These are phyloP conservation scores for Cladopsammia gracilis DNA, from an alignment of 64 coral and sea anemone genomes.

Conservation along the genomic window DNA sequence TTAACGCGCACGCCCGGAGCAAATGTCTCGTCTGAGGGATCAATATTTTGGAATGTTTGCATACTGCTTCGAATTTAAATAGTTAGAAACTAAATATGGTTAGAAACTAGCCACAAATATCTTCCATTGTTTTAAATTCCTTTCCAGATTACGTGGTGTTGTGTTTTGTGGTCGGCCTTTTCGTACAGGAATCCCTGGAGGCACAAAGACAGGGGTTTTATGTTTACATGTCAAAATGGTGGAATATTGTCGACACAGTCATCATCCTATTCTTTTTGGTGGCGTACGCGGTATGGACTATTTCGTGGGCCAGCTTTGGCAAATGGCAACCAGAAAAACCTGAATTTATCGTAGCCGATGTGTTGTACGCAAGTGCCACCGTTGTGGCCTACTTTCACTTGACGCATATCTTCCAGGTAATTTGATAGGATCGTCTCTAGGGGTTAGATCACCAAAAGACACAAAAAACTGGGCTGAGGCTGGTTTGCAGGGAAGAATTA, in stretches of 20 bases:
- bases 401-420: constrained; percentile 7
- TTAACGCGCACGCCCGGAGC: too few species aligned
- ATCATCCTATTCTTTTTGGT: neutral
- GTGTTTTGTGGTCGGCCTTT: neutral
- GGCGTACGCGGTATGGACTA: neutral
- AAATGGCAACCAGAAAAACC: neutral
- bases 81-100: neutral
- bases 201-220: neutral
- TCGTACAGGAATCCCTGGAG: neutral
- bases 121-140: too few species aligned
- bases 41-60: too few species aligned
- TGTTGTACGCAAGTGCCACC: neutral
- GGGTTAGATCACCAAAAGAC: too few species aligned
- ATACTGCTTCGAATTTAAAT: neutral
- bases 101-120: neutral
- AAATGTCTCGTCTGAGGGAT: too few species aligned
- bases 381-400: constrained; percentile 14
- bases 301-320: neutral
- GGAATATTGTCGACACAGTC: constrained; percentile 29
- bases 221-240: constrained; percentile 47
- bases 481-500: too few species aligned
- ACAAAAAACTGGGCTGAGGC: too few species aligned
- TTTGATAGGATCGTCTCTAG: too few species aligned
- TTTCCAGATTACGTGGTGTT: neutral
- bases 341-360: neutral